These are phyloP conservation scores for Anolis carolinensis DNA, from an alignment of 2,113 vertebrate species.

Conservation along the genomic window DNA sequence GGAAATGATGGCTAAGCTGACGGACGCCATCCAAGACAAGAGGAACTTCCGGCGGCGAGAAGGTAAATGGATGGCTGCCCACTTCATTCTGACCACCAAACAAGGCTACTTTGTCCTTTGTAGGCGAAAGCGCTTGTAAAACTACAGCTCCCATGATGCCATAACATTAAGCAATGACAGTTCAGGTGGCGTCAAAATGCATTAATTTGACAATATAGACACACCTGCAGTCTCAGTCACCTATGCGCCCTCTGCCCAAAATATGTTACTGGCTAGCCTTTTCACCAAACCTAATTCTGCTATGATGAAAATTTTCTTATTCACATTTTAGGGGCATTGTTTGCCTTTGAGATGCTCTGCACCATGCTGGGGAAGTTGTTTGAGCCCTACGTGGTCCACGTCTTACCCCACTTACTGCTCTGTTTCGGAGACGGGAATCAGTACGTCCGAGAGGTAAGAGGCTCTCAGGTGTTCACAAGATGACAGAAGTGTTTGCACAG, in stretches of 20 bases:
- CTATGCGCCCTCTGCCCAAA: neutral
- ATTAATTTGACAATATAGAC: no score
- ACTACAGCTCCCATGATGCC: no score
- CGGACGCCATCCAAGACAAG: slow-evolving; percentile 98
- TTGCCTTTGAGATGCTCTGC: slow-evolving; percentile 99
- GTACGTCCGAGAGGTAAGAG: slow-evolving; percentile 94
- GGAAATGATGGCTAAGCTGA: slow-evolving; percentile 96
- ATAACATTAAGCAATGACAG: no score
- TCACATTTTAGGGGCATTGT: slow-evolving; percentile 84
- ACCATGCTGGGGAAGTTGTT: slow-evolving; percentile 98
- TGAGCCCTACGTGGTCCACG: slow-evolving; percentile 96
- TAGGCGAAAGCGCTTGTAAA: no score
- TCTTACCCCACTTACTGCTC: slow-evolving; percentile 93
- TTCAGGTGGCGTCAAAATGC: no score
- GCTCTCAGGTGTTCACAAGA: neutral
- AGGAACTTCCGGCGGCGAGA: slow-evolving; percentile 96
- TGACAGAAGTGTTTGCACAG: neutral
- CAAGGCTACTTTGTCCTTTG: accelerated
- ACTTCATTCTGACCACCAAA: no score
- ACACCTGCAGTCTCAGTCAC: neutral
- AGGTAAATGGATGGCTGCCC: slow-evolving; percentile 73
- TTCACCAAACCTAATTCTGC: neutral
- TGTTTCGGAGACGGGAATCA: slow-evolving; percentile 99
- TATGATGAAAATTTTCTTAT: slow-evolving; percentile 20
- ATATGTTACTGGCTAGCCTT: neutral